phyloP scores from a whole-genome alignment of 2,888 invertebrate genomes.

The Serripes groenlandicus region DNA sequence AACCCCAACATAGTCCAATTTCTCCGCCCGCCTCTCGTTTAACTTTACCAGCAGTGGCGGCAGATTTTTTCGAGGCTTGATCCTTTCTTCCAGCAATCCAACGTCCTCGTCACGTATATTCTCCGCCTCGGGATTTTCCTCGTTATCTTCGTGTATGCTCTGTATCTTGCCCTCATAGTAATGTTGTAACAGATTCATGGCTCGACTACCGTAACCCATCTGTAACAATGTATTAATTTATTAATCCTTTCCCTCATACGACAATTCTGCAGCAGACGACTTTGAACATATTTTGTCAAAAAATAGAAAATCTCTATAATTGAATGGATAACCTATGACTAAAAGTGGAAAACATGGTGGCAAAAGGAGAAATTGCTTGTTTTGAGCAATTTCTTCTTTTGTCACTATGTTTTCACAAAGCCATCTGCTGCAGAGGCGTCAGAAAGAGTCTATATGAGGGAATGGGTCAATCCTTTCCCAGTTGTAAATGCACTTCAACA shows the following conservation, averaged over 20 bases:
- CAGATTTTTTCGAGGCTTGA: slow-evolving; percentile 91
- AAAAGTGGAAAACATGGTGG: no score
- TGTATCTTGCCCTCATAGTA: slow-evolving; percentile 93
- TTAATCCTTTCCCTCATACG: neutral
- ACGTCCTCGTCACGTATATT: slow-evolving; percentile 84
- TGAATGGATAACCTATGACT: no score
- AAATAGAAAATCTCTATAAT: no score
- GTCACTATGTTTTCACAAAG: no score
- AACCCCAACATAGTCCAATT: slow-evolving; percentile 97
- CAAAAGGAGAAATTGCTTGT: no score
- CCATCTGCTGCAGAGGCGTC: no score
- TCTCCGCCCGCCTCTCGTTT: slow-evolving; percentile 90
- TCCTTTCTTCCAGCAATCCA: slow-evolving; percentile 90
- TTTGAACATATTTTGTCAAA: no score
- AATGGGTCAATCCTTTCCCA: no score
- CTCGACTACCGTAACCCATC: slow-evolving; percentile 99
- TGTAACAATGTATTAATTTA: slow-evolving; percentile 84
- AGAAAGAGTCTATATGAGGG: no score
- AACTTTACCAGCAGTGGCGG: slow-evolving; percentile 96
- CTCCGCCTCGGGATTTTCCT: slow-evolving; percentile 53
- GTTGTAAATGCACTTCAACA: no score
- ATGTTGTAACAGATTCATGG: slow-evolving; percentile 93
- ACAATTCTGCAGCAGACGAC: no score
- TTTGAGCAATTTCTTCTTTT: no score
- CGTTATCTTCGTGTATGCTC: slow-evolving; percentile 76